These are phyloP conservation scores for Eurosta solidaginis DNA, from an alignment of 1,140 invertebrate species.

Conservation along the genomic window DNA sequence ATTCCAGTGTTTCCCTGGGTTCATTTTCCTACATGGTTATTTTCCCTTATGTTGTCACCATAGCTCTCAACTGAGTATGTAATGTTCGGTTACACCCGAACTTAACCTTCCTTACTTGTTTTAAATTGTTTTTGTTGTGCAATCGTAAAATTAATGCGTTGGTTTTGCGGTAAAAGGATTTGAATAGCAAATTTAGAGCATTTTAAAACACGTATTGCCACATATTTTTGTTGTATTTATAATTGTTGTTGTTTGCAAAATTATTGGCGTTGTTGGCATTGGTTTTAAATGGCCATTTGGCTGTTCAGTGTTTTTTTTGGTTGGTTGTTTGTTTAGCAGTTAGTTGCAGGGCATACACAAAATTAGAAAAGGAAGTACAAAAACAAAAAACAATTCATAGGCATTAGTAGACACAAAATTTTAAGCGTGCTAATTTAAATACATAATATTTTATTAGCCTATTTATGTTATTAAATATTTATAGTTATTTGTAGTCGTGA, in stretches of 20 bases:
- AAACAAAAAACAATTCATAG: constrained; percentile 29
- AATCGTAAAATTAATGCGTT: background rate
- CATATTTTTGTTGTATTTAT: background rate
- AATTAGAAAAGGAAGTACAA: constrained; percentile 31
- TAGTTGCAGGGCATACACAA: constrained; percentile 17
- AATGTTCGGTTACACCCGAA: too few relatives aligned
- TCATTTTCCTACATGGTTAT: too few relatives aligned
- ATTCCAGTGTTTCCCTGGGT: too few relatives aligned
- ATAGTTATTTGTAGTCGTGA: background rate
- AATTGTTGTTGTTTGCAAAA: constrained; percentile 23
- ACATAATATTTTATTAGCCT: background rate
- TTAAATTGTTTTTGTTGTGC: background rate
- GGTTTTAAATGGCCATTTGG: background rate
- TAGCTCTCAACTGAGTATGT: too few relatives aligned
- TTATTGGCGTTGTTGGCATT: constrained; percentile 12
- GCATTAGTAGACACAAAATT: constrained; percentile 18
- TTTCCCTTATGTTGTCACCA: too few relatives aligned
- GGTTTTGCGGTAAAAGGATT: constrained; percentile 3
- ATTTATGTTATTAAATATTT: constrained; percentile 1
- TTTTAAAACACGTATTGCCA: background rate
- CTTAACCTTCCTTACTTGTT: too few relatives aligned
- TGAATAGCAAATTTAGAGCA: background rate
- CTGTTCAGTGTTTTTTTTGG: too few relatives aligned
- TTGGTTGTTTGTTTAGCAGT: constrained; percentile 12
- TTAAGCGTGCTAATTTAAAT: constrained; percentile 1